Base-by-base conservation (phyloP, 2,888 invertebrate genomes). In the Nemotelus pantherinus region DNA sequence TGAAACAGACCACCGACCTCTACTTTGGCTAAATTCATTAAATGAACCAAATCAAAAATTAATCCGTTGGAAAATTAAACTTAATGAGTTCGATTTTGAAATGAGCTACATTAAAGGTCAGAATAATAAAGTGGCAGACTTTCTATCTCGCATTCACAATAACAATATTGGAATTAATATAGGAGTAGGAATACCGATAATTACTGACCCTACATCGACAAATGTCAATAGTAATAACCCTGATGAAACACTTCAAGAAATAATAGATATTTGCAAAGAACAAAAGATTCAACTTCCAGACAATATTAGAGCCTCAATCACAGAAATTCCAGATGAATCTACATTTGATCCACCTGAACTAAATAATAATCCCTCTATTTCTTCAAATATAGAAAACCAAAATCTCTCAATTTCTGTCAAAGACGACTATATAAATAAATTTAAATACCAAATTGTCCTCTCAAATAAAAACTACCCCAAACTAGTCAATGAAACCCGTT, bases 41-140 rank as follows among this genome's bases (percentile, higher is more conserved):
- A 70, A 48, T 9, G 70, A 50, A 41, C 70, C 70, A 7, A 70
- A 70, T 43, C 55, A 50, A 39, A 70, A 70, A 50, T 43, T 70
- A 9, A 55, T 70, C 6, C 70, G 70, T 10, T 70, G 70, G 70
- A 70, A 55, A 70, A 41, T 25, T 44, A 41, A 65, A n/a, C 39
- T 65, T 44, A n/a, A 65, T 10, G 39, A 65, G 1, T 65, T 9
- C 43, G 43, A 65, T 43, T 65, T 44, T 44, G 65, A 43, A 65
- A 44, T 65, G 43, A 45, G 4, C 10, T 65, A 65, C 43, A 43
- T 44, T 41, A 65, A 65, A 43, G 65, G 65, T 10, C n/a, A 43
- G 2, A 65, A n/a, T 43, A 70, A 70, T 53, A 7, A 25, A 25
- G 55, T 53, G 3, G 70, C 70, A 70, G 70, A 70, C 53, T 43